A percentile compares a stretch with the other conserved stretches of the same genome.
Conservation (phyloP, 2,888 invertebrate species). For the Stenotaenia linearis region DNA sequence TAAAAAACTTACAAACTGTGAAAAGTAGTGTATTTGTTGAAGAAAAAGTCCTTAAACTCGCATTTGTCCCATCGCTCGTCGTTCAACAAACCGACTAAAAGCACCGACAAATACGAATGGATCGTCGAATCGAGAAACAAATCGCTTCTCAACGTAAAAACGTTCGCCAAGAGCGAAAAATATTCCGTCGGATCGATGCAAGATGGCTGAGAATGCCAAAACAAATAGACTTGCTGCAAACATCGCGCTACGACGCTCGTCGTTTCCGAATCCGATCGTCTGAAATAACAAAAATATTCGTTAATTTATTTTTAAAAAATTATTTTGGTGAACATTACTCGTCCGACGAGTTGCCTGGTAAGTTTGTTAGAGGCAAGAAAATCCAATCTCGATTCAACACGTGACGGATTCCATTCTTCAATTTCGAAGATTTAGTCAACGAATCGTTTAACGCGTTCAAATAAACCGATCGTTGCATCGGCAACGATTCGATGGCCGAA, state of each 20-base stretch:
- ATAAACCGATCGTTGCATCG: background rate
- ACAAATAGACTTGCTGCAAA: constrained; percentile 24
- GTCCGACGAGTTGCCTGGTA: background rate
- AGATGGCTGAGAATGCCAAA: background rate
- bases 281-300: background rate
- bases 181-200: background rate
- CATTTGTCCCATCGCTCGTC: constrained; percentile 39
- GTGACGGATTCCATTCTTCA: no score
- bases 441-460: background rate
- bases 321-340: background rate
- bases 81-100: constrained; percentile 47
- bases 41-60: background rate
- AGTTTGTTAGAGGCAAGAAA: background rate
- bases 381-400: background rate
- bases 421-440: background rate
- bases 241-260: constrained; percentile 5
- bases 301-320: background rate
- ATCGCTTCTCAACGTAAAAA: background rate
- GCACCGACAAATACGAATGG: constrained; percentile 54
- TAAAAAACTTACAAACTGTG: constrained; percentile 49
- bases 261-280: background rate
- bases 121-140: constrained; percentile 57
- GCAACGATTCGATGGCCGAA: no score
- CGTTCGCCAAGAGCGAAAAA: background rate
- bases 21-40: constrained; percentile 43